Evolutionary conservation across 2,797 vertebrate genomes (phyloP).

Genomic region (Crax fasciolata): DNA sequence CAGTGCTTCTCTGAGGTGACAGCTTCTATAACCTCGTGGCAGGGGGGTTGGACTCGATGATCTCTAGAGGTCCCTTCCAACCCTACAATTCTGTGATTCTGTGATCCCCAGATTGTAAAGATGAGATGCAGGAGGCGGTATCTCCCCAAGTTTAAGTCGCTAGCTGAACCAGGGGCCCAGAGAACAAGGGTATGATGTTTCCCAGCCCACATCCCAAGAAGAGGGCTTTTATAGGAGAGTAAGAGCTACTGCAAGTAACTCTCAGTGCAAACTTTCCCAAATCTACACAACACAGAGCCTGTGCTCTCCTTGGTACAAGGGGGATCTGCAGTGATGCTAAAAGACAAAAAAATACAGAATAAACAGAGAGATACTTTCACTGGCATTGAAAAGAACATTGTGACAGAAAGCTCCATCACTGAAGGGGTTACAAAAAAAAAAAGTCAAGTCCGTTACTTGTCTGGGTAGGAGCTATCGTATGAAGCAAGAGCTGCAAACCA

Average conservation of each 20-base stretch:
- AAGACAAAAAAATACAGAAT: neutral
- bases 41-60: no score
- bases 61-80: no score
- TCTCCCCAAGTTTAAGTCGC: neutral
- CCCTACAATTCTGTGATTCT: no score
- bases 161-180: neutral
- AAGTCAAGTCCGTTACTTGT: neutral
- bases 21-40: neutral
- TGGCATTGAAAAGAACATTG: neutral
- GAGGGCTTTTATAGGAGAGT: neutral
- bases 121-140: neutral
- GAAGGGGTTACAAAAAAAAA: neutral
- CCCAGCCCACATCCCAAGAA: neutral
- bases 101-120: neutral
- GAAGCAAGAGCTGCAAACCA: neutral
- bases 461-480: neutral
- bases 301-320: neutral
- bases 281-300: neutral
- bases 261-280: neutral
- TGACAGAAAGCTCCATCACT: neutral
- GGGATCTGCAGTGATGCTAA: rapidly evolving
- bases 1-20: neutral
- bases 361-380: neutral
- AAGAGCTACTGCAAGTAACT: neutral
- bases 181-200: neutral